Base-by-base conservation (phyloP, 2,797 vertebrate genomes). In the Tragopan temminckii region DNA sequence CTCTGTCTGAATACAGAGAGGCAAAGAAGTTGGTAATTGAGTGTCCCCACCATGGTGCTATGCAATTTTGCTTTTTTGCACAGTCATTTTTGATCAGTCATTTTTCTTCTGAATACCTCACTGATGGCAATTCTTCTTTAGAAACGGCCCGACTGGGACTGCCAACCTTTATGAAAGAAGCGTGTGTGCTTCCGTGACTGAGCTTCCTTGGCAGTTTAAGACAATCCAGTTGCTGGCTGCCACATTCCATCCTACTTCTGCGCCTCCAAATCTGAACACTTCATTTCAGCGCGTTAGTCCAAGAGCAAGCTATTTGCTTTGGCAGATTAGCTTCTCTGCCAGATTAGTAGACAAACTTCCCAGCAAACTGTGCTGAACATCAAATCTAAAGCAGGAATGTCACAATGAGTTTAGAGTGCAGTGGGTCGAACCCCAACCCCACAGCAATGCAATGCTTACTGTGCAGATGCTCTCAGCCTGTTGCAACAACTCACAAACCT, bases 41-140 rank as follows among this genome's bases (percentile, higher is more conserved):
- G 85, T 88, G 85, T 87, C 95, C 95, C 90, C 40, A 21, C 74
- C 52, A 18, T 0, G 48, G 86, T 42, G 90, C 17, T 87, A 89
- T 90, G 92, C 92, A 94, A 94, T 94, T 95, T 95, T 90, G 93
- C 90, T 81, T 93, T 95, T 96, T 90, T 95, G 92, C 95, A 90
- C 85, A 96, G 91, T 92, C 94, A 93, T 94, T 96, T 96, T 88
- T 90, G 89, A 83, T 35, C 87, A 93, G 82, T 89, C 91, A 93
- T 96, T 96, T 94, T 75, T 87, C 86, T 62, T 15, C 88, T 94
- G 83, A 96, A 94, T 94, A 93, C 84, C 78, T 87, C 94, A 70
- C 92, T 94, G 93, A 91, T 89, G 84, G 94, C 84, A 87, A 95
- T 95, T 94, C 93, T 94, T 91, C 93, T 90, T 90, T 46, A 91